phyloP scores from a whole-genome alignment of 2,888 invertebrate genomes.

The Sphecodes monilicornis region DNA sequence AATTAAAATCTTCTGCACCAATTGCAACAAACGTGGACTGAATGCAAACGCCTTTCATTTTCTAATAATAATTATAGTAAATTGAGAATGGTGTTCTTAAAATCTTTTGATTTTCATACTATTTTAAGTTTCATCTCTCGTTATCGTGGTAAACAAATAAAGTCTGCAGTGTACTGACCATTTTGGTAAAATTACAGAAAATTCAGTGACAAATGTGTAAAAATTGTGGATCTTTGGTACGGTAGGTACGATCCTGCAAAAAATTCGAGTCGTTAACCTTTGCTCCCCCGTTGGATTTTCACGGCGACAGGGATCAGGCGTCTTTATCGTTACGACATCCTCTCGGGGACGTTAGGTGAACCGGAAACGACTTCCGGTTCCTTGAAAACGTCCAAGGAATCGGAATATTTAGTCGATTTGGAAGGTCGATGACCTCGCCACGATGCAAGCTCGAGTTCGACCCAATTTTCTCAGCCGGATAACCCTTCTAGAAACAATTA shows the following conservation, averaged over 20 bases:
- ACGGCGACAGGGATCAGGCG: conserved; percentile 22
- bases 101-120: no score
- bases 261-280: conserved; percentile 53
- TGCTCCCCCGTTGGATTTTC: conserved; percentile 39
- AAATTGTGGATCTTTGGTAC: not conserved
- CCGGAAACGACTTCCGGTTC: conserved; percentile 62
- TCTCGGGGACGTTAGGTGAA: conserved; percentile 36
- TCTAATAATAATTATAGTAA: no score
- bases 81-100: no score
- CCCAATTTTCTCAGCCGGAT: conserved; percentile 11
- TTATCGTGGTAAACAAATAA: no score
- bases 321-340: conserved; percentile 52
- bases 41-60: no score
- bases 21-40: no score
- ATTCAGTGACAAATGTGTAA: not conserved
- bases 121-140: no score
- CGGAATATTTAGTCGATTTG: conserved; percentile 19
- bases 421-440: conserved; percentile 35
- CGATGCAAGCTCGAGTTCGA: not conserved
- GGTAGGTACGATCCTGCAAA: conserved; percentile 37
- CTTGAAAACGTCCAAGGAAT: conserved; percentile 45
- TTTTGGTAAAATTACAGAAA: not conserved
- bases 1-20: no score
- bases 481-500: not conserved
- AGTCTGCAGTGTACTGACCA: no score